phyloP scores from a whole-genome alignment of 2,888 invertebrate species.

The Epirrita christyi region DNA sequence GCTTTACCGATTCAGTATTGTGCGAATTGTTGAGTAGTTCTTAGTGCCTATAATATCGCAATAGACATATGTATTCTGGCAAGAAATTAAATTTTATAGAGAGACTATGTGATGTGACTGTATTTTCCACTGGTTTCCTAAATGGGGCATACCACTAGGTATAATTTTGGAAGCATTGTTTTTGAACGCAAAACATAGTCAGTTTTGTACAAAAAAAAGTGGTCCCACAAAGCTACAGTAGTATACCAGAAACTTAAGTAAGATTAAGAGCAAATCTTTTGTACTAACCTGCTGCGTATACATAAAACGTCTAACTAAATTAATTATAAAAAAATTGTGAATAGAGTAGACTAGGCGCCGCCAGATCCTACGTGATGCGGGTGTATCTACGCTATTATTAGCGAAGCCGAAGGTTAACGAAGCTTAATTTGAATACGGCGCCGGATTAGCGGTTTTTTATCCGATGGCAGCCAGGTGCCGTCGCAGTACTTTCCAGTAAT shows the following conservation, averaged over 20 bases:
- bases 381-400: conserved; percentile 47
- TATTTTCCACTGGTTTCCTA: neutral
- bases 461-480: conserved; percentile 53
- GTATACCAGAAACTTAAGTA: too few species aligned
- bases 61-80: conserved; percentile 64
- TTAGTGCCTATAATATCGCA: conserved; percentile 36
- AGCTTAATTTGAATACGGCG: conserved; percentile 62
- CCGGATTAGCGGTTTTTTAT: conserved; percentile 68
- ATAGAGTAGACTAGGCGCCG: conserved; percentile 3
- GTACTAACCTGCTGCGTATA: too few species aligned
- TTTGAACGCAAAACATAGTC: neutral
- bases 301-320: too few species aligned
- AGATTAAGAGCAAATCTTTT: neutral
- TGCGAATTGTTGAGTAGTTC: conserved; percentile 34
- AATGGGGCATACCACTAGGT: neutral
- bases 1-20: conserved; percentile 19
- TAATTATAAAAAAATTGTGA: neutral
- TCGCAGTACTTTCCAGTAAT: conserved; percentile 74
- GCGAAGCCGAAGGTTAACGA: conserved; percentile 61
- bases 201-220: neutral
- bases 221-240: neutral
- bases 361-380: conserved; percentile 1
- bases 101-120: conserved; percentile 49
- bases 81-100: conserved; percentile 65
- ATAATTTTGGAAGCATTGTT: neutral